Base-by-base conservation (phyloP, 2,797 vertebrate species). In the Takifugu ocellatus region DNA sequence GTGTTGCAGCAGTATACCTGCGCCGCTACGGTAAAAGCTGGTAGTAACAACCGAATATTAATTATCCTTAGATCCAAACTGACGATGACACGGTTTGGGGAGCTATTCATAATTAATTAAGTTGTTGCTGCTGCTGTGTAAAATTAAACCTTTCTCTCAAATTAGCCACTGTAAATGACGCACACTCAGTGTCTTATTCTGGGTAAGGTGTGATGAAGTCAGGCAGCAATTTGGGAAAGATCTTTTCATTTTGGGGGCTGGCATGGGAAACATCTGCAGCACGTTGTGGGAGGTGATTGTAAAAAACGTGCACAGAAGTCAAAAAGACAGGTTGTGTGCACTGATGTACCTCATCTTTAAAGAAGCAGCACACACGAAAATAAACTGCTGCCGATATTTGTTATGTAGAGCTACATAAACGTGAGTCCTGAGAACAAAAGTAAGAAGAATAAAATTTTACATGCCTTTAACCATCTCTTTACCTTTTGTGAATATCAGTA, bases 81-180 rank as follows among this genome's bases (percentile, higher is more conserved):
- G 14, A 27, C 9, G 14, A 14, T 3, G 10, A 7, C n/a, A 5
- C 44, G 24, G 54, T 33, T 29, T 33, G 21, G 27, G 26, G 44
- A 48, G 54, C 15, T 31, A 56, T 47, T 47, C 17, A 56, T 56
- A 56, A 47, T 56, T 56, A 56, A 56, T 56, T 17, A 56, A 33
- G 54, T 48, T 36, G 54, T 48, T 36, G 54, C 44, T 16, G 44
- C 15, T 46, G 43, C 10, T 4, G 21, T 42, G 25, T 27, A 14
- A 42, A 58, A 42, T 25, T 25, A 27, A 21, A 45, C 24, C 16
- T 29, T 14, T 57, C 55, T 39, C 31, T 42, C 6, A 58, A 25
- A 49, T 58, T 31, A 57, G 31, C 10, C 6, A 36, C 46, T 39
- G 17, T 14, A 10, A 12, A 11, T 39, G 46, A 57, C 36, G 26